A percentile compares a stretch with the other conserved stretches of the same genome.
Conservation (phyloP, 2,888 invertebrate species). For the Athalia rosae region DNA sequence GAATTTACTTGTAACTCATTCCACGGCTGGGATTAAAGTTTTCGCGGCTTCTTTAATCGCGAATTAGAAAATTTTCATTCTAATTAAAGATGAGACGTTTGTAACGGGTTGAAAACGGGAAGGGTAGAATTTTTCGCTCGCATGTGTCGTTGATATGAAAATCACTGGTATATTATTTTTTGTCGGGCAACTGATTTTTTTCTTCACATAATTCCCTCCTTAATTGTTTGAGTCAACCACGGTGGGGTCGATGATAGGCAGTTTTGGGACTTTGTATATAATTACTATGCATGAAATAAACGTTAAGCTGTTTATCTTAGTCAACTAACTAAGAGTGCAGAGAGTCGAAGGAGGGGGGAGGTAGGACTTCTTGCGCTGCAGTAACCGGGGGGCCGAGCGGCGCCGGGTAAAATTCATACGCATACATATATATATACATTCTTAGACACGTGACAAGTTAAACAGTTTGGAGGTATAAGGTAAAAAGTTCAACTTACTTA, state of each 20-base stretch:
- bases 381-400: not conserved
- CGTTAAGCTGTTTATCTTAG: conserved; percentile 43
- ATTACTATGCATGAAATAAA: conserved; percentile 45
- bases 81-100: not conserved
- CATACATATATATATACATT: not conserved
- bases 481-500: conserved; percentile 45
- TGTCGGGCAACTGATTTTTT: no score
- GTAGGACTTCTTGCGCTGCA: not conserved
- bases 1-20: not conserved
- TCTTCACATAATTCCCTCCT: no score
- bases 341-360: not conserved
- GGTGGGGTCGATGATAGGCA: no score
- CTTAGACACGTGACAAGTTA: conserved; percentile 37
- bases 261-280: not conserved
- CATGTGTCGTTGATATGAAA: no score
- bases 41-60: conserved; percentile 7
- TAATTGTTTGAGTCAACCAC: no score
- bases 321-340: conserved; percentile 13
- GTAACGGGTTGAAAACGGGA: not conserved
- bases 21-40: not conserved
- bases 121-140: no score
- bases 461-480: conserved; percentile 39
- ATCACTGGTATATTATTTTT: no score
- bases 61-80: not conserved
- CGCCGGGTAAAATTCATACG: not conserved